phyloP scores from a whole-genome alignment of 2,113 vertebrate species.

The Limnothrissa miodon region DNA sequence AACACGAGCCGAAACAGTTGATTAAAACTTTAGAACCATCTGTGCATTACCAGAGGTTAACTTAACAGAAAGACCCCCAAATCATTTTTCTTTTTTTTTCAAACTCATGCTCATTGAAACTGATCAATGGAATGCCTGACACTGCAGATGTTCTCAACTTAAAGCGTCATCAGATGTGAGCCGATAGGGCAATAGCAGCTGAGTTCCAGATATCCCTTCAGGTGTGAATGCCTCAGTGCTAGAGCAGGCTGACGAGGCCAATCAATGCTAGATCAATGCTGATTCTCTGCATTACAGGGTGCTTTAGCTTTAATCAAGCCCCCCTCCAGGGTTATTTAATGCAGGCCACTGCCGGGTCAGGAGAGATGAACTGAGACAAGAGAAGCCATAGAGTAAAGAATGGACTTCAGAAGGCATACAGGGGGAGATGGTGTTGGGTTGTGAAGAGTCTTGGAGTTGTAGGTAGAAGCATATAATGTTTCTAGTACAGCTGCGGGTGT shows the following conservation, averaged over 20 bases:
- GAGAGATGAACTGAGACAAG: not conserved
- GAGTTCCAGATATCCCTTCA: not conserved
- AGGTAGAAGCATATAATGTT: not conserved
- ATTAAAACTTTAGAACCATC: too few species aligned
- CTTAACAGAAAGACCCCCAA: too few species aligned
- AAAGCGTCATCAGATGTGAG: not conserved
- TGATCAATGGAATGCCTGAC: not conserved
- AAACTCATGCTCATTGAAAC: not conserved
- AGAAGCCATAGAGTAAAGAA: not conserved
- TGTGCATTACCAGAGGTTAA: too few species aligned
- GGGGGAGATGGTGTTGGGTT: not conserved
- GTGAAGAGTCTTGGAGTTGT: not conserved
- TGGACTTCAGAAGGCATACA: not conserved
- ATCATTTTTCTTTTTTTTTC: not conserved
- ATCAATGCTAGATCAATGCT: slow-evolving; percentile 54
- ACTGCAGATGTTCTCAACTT: not conserved
- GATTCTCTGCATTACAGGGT: slow-evolving; percentile 53
- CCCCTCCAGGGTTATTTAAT: slow-evolving; percentile 38
- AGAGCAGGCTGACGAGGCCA: slow-evolving; percentile 31
- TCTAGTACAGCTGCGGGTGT: not conserved
- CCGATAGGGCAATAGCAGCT: not conserved
- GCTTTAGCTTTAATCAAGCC: slow-evolving; percentile 31
- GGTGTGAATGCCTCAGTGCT: slow-evolving; percentile 4
- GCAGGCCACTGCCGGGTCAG: slow-evolving; percentile 14
- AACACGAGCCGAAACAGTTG: too few species aligned